Evolutionary conservation across 35 echinoderm and acorn worm genomes (phyloP), one percentile per base, ranked within the genome.

Genomic region (Diadema setosum): DNA sequence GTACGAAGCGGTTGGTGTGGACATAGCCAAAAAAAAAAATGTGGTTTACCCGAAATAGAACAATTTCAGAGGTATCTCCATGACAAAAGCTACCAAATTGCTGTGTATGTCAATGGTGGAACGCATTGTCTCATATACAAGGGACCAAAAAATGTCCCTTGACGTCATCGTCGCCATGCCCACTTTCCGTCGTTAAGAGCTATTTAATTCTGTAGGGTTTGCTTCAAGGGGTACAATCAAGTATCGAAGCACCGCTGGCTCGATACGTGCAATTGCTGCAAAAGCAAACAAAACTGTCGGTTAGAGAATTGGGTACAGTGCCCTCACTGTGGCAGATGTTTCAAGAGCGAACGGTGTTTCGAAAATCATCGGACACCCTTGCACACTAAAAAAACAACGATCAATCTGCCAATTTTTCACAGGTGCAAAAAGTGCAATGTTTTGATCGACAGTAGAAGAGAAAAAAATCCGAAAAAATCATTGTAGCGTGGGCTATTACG

Each of bases 1-100:
- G n/a, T n/a, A n/a, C n/a, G n/a, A n/a, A n/a, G n/a, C n/a, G n/a
- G n/a, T n/a, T n/a, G n/a, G n/a, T n/a, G n/a, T n/a, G n/a, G n/a
- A n/a, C n/a, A n/a, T n/a, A n/a, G n/a, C n/a, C n/a, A n/a, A n/a
- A n/a, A n/a, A n/a, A n/a, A n/a, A n/a, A n/a, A n/a, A n/a, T 76
- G 70, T 42, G 70, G 70, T 46, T 42, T 91, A 16, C 41, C 85
- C 0, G 87, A 94, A 44, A 17, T 90, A 0, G 20, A 39, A 42
- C 84, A 75, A 86, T 90, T 94, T 70, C 82, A 90, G 59, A 46
- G 45, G 21, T 42, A 70, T 31, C 26, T 89, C 16, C 1, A 7
- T 8, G 56, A 81, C 1, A 46, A 75, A 78, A 56, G 85, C 6
- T 82, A 76, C 37, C 70, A 76, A 40, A 42, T 93, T 4, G 85